A percentile compares a stretch with the other conserved stretches of the same genome.
Conservation (phyloP, 1,140 invertebrate species). For the Aphelenchoides besseyi region DNA sequence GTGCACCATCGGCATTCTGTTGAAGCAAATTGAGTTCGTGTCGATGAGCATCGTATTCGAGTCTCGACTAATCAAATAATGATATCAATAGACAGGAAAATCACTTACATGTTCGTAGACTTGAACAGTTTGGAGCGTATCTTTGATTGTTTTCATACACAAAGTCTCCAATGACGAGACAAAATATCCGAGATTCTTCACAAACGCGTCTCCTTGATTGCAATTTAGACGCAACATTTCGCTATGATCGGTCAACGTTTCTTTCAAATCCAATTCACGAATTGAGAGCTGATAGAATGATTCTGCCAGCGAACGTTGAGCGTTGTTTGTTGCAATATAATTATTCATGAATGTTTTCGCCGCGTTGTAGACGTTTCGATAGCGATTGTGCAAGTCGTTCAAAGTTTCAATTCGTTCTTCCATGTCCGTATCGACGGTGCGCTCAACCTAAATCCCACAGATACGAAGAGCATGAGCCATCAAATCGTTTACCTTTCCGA, state of each 20-base stretch:
- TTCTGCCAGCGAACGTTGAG: slow-evolving; percentile 17
- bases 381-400: slow-evolving; percentile 24
- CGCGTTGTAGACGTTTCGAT: slow-evolving; percentile 18
- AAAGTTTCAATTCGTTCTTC: slow-evolving; percentile 25
- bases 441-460: slow-evolving; percentile 25
- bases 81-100: slow-evolving; percentile 6
- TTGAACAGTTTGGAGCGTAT: slow-evolving; percentile 27
- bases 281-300: slow-evolving; percentile 29
- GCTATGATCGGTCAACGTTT: slow-evolving; percentile 20
- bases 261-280: slow-evolving; percentile 25
- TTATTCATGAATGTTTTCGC: slow-evolving; percentile 9
- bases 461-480: slow-evolving; percentile 16
- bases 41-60: slow-evolving; percentile 29
- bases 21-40: slow-evolving; percentile 18
- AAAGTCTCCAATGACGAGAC: slow-evolving; percentile 31
- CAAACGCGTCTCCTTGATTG: slow-evolving; percentile 16
- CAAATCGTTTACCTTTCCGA: slow-evolving; percentile 25
- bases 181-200: slow-evolving; percentile 10
- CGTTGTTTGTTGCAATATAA: slow-evolving; percentile 14
- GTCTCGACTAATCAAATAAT: slow-evolving; percentile 25
- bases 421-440: slow-evolving; percentile 30
- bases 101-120: slow-evolving; percentile 30
- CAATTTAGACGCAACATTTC: slow-evolving; percentile 14
- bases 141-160: slow-evolving; percentile 29
- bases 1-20: slow-evolving; percentile 18